Evolutionary conservation across 92 coral and sea anemone species (phyloP).

Genomic region (Epizoanthus illoricatus): DNA sequence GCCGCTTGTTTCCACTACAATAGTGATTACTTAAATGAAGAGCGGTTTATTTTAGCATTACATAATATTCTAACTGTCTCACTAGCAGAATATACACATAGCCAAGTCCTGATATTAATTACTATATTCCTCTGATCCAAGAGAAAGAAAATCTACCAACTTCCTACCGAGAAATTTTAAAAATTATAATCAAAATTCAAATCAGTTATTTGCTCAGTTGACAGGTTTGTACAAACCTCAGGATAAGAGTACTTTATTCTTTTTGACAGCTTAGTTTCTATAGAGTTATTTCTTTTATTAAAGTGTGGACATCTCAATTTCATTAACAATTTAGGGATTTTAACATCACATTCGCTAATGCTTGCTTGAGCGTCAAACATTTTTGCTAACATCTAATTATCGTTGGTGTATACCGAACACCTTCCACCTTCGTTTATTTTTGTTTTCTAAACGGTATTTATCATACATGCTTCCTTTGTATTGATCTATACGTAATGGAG

Average conservation of each 20-base stretch:
- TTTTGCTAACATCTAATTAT: constrained; percentile 7
- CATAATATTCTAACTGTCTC: neutral
- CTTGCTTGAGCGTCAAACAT: neutral
- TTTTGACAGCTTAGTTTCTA: constrained; percentile 1
- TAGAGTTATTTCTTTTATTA: constrained; percentile 1
- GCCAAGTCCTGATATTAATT: neutral
- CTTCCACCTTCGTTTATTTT: neutral
- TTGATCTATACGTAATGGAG: no score
- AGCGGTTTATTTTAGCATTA: neutral
- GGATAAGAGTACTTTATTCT: constrained; percentile 11
- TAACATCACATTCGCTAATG: neutral
- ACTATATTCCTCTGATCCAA: neutral
- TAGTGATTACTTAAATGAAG: constrained; percentile 15
- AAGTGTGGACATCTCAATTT: no score
- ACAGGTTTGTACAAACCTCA: constrained; percentile 1
- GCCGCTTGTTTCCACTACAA: neutral
- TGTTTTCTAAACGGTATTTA: neutral
- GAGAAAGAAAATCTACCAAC: neutral
- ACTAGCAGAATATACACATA: neutral
- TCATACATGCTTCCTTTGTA: no score
- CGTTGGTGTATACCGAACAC: neutral
- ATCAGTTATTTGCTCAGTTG: constrained; percentile 33
- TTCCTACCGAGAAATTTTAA: neutral
- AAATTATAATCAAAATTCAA: constrained; percentile 33
- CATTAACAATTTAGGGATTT: no score